These are phyloP conservation scores for Neosalanx taihuensis DNA, from an alignment of 2,797 vertebrate species.

Conservation along the genomic window DNA sequence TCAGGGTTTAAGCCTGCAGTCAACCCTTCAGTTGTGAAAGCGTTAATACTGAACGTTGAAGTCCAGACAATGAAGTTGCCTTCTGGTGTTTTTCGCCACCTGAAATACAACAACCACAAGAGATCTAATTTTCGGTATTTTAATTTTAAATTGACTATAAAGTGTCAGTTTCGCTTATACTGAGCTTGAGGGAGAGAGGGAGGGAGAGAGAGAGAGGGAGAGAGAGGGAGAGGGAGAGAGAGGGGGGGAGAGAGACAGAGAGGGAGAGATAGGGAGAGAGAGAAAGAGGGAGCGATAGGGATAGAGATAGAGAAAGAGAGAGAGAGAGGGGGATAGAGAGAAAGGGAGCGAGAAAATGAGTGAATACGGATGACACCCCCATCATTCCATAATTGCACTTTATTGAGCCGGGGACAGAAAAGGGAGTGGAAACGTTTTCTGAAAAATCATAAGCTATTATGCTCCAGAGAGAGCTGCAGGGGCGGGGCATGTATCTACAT, in stretches of 20 bases:
- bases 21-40: slow-evolving; percentile 57
- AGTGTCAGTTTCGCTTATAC: neutral
- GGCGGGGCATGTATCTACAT: slow-evolving; percentile 79
- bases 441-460: slow-evolving; percentile 97
- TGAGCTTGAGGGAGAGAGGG: neutral
- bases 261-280: neutral
- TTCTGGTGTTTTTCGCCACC: slow-evolving; percentile 59
- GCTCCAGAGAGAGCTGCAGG: slow-evolving; percentile 77
- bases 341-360: slow-evolving; percentile 49
- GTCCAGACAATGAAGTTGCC: slow-evolving; percentile 59
- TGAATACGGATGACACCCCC: slow-evolving; percentile 59
- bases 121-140: slow-evolving; percentile 56
- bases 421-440: slow-evolving; percentile 73
- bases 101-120: slow-evolving; percentile 55
- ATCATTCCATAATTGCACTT: slow-evolving; percentile 69
- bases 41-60: slow-evolving; percentile 59
- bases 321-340: slow-evolving; percentile 69
- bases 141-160: slow-evolving; percentile 21
- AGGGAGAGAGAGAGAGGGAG: neutral
- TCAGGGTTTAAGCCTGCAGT: slow-evolving; percentile 68
- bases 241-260: slow-evolving; percentile 30
- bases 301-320: neutral
- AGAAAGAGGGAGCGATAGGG: neutral
- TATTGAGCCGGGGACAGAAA: slow-evolving; percentile 33
- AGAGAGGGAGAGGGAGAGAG: neutral